Evolutionary conservation across 2,113 vertebrate genomes (phyloP).

Genomic region (Corythaeola cristata): DNA sequence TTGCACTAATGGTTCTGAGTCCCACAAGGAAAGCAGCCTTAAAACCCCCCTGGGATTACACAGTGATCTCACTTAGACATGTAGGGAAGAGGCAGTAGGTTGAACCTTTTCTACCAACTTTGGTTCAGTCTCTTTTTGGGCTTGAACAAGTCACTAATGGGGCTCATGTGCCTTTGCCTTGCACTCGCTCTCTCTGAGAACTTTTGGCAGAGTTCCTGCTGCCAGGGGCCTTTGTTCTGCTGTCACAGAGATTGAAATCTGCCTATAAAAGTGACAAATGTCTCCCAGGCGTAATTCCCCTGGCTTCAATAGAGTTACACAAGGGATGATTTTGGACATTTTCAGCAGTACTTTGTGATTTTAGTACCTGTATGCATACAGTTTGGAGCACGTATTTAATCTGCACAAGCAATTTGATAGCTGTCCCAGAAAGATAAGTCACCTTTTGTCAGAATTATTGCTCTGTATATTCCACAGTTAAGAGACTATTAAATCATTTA

Average conservation of each 20-base stretch:
- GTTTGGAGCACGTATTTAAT: conserved; percentile 49
- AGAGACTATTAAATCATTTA: conserved; percentile 51
- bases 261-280: conserved; percentile 30
- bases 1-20: background rate
- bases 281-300: background rate
- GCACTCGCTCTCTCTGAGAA: background rate
- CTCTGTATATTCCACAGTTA: conserved; percentile 25
- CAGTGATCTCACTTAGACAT: background rate
- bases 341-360: conserved; percentile 31
- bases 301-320: conserved; percentile 40
- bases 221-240: conserved; percentile 14
- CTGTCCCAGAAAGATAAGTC: conserved; percentile 42
- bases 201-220: background rate
- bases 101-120: background rate
- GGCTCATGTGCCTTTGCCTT: background rate
- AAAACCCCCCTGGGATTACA: background rate
- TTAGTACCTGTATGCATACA: conserved; percentile 23
- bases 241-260: conserved; percentile 46
- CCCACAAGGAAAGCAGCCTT: background rate
- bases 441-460: conserved; percentile 48
- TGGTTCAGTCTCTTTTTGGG: background rate
- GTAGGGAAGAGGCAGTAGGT: background rate
- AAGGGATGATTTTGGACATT: conserved; percentile 45
- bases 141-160: background rate
- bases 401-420: conserved; percentile 52